Base-by-base conservation (phyloP, 2,888 invertebrate species). In the Ormyrus nitidulus region DNA sequence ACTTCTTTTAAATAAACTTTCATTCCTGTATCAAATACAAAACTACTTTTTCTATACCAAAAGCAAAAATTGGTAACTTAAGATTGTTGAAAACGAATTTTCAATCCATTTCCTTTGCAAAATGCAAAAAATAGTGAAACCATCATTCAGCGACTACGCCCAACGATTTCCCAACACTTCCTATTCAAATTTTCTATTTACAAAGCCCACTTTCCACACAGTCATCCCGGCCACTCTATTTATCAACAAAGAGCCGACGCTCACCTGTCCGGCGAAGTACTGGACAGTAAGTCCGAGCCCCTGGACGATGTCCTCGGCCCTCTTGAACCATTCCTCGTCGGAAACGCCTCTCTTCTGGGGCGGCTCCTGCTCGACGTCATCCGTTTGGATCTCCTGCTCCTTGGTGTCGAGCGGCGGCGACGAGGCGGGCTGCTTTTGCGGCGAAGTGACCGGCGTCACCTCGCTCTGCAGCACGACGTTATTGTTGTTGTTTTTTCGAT, bases 271-370 rank as follows among this genome's bases (percentile, higher is more conserved):
- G 65, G 95, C 95, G 89, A 97, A 93, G 91, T 97, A 96, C 90
- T 97, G 95, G 85, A 97, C 94, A 83, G 97, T 93, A 83, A 96
- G 94, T 81, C 96, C 95, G 86, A 98, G 93, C 61, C 96, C 97
- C 91, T 97, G 95, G 74, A 96, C 93, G 78, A 95, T 95, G 85
- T 94, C 93, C 68, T 94, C 92, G 68, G 92, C 90, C 81, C 91
- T 90, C 83, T 91, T 91, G 81, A 51, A 56, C 70, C 77, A 77
- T 9, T 44, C 56, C 9, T 9, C 58, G 88, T 86, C 79, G 88
- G 85, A 34, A 34, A 34, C 77, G 87, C 78, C 54, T 13, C 51
- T 34, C 54, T 61, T 5, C 64, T 59, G 56, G 65, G 73, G 70
- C 82, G 44, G 72, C 34, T 71, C 10, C 61, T 19, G 34, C 8